phyloP scores from a whole-genome alignment of 2,113 vertebrate genomes.

The Tor tambroides region DNA sequence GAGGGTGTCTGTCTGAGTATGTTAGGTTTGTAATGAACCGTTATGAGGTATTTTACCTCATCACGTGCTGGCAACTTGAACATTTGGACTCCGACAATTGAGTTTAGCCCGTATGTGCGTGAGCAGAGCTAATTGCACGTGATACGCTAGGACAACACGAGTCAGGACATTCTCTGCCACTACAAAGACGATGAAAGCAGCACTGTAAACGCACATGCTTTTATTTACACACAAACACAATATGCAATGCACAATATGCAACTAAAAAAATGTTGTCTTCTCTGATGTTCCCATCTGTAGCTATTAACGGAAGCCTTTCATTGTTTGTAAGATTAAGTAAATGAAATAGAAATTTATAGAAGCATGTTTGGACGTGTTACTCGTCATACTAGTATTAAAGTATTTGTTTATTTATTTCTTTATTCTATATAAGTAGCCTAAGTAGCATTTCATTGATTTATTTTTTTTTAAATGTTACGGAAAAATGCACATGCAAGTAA shows the following conservation, averaged over 20 bases:
- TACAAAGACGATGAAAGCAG: conserved; percentile 13
- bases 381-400: too few relatives aligned
- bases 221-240: conserved; percentile 37
- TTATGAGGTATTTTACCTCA: conserved; percentile 56
- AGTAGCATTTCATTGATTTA: too few relatives aligned
- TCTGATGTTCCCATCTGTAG: neutral
- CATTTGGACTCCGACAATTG: conserved; percentile 54
- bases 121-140: conserved; percentile 56
- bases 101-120: conserved; percentile 59
- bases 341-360: too few relatives aligned
- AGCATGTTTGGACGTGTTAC: too few relatives aligned
- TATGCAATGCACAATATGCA: neutral
- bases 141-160: conserved; percentile 35
- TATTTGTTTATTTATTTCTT: neutral
- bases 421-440: too few relatives aligned
- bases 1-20: neutral
- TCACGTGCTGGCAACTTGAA: conserved; percentile 60
- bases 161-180: conserved; percentile 29
- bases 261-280: too few relatives aligned
- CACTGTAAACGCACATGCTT: neutral
- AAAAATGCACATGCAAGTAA: neutral
- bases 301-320: neutral
- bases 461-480: neutral
- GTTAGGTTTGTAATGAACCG: conserved; percentile 44
- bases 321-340: neutral